Conservation (phyloP, 2,797 vertebrate genomes). For the Chrysocyon brachyurus region DNA sequence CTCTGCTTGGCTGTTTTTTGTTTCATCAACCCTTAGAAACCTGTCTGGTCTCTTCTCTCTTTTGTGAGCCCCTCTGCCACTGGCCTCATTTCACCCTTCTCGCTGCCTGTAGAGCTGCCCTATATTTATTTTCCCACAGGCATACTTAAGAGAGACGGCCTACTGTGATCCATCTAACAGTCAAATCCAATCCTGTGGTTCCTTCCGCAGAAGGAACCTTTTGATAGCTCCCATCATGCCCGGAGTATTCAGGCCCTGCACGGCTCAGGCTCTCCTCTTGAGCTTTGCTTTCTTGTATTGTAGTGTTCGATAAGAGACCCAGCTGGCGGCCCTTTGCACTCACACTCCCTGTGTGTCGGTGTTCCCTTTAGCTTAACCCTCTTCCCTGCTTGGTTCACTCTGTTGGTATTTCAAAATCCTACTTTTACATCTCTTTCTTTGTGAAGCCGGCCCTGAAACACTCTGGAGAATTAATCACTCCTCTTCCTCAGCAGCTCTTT, state of each 20-base stretch:
- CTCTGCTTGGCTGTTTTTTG: not conserved
- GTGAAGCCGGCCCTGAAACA: conserved; percentile 14
- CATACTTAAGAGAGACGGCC: not conserved
- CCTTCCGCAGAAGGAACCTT: not conserved
- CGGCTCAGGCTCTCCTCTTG: not conserved
- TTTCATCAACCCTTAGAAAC: not conserved
- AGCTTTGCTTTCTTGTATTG: not conserved
- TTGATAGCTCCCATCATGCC: not conserved
- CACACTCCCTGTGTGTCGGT: not conserved
- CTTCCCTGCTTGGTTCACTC: not conserved
- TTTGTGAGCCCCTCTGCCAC: not conserved
- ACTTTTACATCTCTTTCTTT: not conserved
- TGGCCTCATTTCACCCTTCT: not conserved
- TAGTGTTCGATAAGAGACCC: not conserved
- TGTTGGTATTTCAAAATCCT: not conserved
- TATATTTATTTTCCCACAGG: not conserved
- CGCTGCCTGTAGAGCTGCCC: not conserved
- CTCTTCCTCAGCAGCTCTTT: not conserved
- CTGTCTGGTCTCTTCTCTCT: not conserved
- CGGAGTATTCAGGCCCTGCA: not conserved
- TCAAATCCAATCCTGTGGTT: not conserved
- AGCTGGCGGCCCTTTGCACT: not conserved
- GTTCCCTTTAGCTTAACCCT: not conserved
- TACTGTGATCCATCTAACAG: not conserved
- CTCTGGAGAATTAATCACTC: not conserved